A percentile compares a stretch with the other conserved stretches of the same genome.
Conservation (phyloP, 2,888 invertebrate species). For the Autographa gamma region DNA sequence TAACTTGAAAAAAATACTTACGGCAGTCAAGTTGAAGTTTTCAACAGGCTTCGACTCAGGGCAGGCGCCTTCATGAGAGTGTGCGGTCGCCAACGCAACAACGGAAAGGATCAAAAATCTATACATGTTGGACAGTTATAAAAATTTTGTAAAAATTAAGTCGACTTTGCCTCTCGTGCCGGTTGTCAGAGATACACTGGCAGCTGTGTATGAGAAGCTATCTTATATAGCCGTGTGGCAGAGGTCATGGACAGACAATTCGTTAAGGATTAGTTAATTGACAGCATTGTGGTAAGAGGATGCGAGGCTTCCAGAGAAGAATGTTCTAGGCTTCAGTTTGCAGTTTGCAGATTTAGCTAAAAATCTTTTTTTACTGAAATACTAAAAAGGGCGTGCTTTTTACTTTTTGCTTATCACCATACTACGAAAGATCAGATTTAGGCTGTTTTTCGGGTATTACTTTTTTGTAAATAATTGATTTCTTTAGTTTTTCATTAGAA, state of each 20-base stretch:
- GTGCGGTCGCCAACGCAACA: slow-evolving; percentile 72
- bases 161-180: slow-evolving; percentile 59
- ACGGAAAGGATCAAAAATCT: slow-evolving; percentile 67
- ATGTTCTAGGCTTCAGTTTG: slow-evolving; percentile 10
- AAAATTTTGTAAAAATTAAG: slow-evolving; percentile 59
- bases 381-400: no score
- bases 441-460: no score
- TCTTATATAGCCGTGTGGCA: slow-evolving; percentile 73
- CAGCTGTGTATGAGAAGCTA: slow-evolving; percentile 45
- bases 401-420: no score
- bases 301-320: slow-evolving; percentile 62
- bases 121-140: slow-evolving; percentile 65
- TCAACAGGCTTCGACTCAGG: slow-evolving; percentile 75
- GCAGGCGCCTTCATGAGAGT: slow-evolving; percentile 74
- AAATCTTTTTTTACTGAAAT: slow-evolving; percentile 9
- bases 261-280: slow-evolving; percentile 74
- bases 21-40: slow-evolving; percentile 76
- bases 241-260: slow-evolving; percentile 79
- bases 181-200: slow-evolving; percentile 68
- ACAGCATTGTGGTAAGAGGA: slow-evolving; percentile 61
- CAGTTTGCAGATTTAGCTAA: neutral
- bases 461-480: no score
- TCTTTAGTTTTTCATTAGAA: no score
- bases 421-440: no score
- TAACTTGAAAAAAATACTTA: slow-evolving; percentile 58